Evolutionary conservation across 2,113 vertebrate species (phyloP).

Genomic region (Mandrillus leucophaeus): DNA sequence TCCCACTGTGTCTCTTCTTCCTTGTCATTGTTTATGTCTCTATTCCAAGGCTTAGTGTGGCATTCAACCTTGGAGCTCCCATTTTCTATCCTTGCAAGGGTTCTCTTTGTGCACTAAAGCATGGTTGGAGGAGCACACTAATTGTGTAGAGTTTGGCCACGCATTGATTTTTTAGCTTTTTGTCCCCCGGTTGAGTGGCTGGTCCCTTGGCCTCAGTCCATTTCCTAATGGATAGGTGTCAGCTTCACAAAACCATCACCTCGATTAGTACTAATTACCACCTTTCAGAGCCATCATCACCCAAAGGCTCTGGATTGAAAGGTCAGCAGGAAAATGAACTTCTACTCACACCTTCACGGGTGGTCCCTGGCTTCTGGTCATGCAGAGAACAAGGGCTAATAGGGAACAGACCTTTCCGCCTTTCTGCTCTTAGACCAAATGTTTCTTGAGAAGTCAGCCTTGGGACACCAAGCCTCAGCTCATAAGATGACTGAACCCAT

Average conservation of each 20-base stretch:
- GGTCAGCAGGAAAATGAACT: constrained; percentile 54
- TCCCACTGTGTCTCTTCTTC: background rate
- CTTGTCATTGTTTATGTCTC: background rate
- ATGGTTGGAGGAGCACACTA: constrained; percentile 32
- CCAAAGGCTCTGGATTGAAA: constrained; percentile 19
- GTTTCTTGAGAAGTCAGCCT: constrained; percentile 22
- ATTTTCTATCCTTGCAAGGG: background rate
- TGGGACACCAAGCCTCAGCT: background rate
- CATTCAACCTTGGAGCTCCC: constrained; percentile 12
- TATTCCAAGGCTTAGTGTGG: background rate
- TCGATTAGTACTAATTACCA: constrained; percentile 43
- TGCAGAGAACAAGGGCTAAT: background rate
- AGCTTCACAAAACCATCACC: constrained; percentile 52
- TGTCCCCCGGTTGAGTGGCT: background rate
- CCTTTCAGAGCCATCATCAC: constrained; percentile 33
- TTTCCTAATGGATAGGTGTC: constrained; percentile 52
- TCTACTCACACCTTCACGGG: background rate
- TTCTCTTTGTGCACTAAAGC: background rate
- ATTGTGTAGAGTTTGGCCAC: constrained; percentile 26
- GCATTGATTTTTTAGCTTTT: constrained; percentile 11
- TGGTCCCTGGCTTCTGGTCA: constrained; percentile 13
- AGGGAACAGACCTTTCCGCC: background rate
- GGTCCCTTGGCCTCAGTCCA: constrained; percentile 13
- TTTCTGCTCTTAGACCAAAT: background rate
- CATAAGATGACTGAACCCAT: background rate